phyloP scores from a whole-genome alignment of 1,140 invertebrate species.

The Sinella curviseta region DNA sequence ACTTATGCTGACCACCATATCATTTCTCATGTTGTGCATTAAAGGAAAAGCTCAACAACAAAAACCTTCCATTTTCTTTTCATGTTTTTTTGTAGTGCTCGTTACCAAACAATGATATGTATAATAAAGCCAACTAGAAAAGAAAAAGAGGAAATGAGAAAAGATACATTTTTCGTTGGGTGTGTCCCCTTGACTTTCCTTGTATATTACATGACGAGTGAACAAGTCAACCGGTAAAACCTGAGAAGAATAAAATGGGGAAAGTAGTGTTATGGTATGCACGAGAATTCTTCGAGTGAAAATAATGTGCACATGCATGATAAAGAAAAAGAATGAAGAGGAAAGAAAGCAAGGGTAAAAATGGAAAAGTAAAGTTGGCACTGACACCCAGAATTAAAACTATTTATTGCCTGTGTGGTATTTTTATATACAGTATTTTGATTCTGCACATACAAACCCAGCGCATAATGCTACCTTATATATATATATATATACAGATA shows the following conservation, averaged over 20 bases:
- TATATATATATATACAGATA: no score
- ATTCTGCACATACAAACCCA: no score
- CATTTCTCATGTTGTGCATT: not conserved
- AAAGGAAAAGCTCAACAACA: not conserved
- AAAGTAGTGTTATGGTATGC: no score
- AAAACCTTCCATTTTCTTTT: not conserved
- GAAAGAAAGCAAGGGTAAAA: not conserved
- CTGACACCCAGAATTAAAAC: not conserved
- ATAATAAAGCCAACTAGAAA: no score
- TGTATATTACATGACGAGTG: not conserved
- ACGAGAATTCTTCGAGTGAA: not conserved
- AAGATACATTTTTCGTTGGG: conserved; percentile 14
- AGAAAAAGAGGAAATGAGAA: not conserved
- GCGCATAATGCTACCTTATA: no score
- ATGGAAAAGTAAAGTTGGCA: conserved; percentile 7
- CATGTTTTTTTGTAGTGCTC: not conserved
- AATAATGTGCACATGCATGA: not conserved
- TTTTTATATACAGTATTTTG: no score
- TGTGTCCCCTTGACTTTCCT: not conserved
- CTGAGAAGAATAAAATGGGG: conserved; percentile 1
- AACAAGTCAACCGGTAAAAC: not conserved
- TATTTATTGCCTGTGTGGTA: not conserved
- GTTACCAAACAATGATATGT: not conserved
- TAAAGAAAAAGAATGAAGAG: not conserved
- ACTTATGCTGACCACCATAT: not conserved